phyloP scores from a whole-genome alignment of 2,113 vertebrate species.

The Rhinoderma darwinii region DNA sequence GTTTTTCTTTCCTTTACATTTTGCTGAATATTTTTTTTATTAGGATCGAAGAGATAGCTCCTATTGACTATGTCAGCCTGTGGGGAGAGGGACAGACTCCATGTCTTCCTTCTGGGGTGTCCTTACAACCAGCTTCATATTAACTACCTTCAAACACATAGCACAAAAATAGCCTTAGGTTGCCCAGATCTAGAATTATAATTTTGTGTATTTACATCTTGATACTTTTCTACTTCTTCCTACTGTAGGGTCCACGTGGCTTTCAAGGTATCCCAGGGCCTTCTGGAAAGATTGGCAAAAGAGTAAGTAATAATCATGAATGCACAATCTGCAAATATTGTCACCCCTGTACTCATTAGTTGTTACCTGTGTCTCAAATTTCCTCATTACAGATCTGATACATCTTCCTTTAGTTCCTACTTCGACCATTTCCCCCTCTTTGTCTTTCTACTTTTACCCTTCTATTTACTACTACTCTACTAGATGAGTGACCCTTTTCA shows the following conservation, averaged over 20 bases:
- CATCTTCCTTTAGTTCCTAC: background rate
- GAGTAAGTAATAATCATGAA: constrained; percentile 73
- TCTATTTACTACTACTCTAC: background rate
- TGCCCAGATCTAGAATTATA: background rate
- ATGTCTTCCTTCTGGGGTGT: background rate
- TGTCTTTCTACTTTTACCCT: background rate
- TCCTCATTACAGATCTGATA: too few relatives aligned
- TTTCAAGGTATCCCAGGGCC: constrained; percentile 77
- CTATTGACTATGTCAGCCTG: background rate
- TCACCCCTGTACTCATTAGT: background rate
- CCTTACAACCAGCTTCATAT: too few relatives aligned
- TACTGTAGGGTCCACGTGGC: constrained; percentile 81
- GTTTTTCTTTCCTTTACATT: constrained; percentile 18
- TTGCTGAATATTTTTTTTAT: background rate
- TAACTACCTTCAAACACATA: background rate
- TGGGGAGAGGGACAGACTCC: background rate
- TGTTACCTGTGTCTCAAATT: background rate
- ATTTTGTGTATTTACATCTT: background rate
- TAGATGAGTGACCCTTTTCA: background rate
- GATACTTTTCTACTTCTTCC: background rate
- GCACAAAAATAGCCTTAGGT: background rate
- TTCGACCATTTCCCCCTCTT: background rate
- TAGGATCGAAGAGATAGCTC: background rate
- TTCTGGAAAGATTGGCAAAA: constrained; percentile 81
- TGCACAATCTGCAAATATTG: background rate